phyloP scores from a whole-genome alignment of 2,888 invertebrate species.

The Drosophila mettleri region DNA sequence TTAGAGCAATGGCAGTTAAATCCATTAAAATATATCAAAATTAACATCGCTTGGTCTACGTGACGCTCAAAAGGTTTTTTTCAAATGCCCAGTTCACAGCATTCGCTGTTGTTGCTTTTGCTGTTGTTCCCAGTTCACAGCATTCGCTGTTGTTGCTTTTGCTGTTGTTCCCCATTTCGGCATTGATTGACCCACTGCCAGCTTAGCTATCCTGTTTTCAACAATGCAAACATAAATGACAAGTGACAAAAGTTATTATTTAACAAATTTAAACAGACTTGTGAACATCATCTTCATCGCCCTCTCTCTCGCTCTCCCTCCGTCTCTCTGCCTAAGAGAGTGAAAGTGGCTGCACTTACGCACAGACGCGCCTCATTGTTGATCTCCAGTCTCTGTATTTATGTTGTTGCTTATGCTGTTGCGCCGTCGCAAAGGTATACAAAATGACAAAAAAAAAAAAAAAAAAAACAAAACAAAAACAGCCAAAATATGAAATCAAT shows the following conservation, averaged over 20 bases:
- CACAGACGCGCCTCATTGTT: constrained; percentile 69
- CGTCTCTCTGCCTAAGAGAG: constrained; percentile 34
- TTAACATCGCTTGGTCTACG: constrained; percentile 60
- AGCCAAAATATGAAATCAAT: constrained; percentile 77
- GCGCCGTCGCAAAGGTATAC: constrained; percentile 16
- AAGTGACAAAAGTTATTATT: constrained; percentile 70
- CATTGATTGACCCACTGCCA: constrained; percentile 39
- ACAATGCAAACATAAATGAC: constrained; percentile 31
- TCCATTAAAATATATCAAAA: constrained; percentile 13
- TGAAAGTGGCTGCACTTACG: constrained; percentile 76
- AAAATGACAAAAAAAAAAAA: constrained; percentile 5
- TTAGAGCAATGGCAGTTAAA: background rate
- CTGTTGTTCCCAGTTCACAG: too few species aligned
- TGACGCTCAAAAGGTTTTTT: constrained; percentile 69
- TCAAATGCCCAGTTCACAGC: constrained; percentile 8
- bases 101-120: background rate
- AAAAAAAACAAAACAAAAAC: constrained; percentile 16
- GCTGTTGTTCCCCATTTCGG: constrained; percentile 13
- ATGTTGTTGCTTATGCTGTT: constrained; percentile 43
- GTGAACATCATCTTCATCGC: constrained; percentile 3
- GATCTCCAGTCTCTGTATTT: constrained; percentile 48
- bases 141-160: background rate
- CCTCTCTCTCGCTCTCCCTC: background rate
- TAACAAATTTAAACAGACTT: constrained; percentile 64
- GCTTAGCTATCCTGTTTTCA: constrained; percentile 24